Percentiles rank a stretch among this genome's conserved stretches.
Conservation (phyloP, 2,113 vertebrate species). For the Ramphastos sulfuratus region DNA sequence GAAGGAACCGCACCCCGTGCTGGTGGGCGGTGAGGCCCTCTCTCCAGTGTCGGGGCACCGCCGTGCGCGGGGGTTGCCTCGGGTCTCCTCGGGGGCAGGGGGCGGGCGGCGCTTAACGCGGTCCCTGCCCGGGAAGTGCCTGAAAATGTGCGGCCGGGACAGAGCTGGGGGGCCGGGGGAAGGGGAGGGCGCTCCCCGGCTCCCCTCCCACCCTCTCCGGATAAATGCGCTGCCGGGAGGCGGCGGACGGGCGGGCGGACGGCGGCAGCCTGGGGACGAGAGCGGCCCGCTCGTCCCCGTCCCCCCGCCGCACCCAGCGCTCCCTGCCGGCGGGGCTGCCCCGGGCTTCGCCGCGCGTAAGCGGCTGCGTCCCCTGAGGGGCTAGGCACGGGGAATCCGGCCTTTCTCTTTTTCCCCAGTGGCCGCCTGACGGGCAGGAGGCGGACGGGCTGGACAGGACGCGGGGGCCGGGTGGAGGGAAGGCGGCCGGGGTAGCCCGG, state of each 20-base stretch:
- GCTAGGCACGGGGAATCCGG: background rate
- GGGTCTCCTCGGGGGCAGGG: background rate
- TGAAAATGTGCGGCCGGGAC: background rate
- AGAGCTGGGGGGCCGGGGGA: constrained; percentile 14
- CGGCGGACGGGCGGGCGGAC: background rate
- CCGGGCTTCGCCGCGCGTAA: background rate
- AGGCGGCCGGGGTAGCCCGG: background rate
- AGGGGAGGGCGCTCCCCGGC: constrained; percentile 37
- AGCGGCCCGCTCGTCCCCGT: background rate
- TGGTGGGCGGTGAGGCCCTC: background rate
- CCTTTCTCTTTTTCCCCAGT: background rate
- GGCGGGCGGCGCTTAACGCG: background rate
- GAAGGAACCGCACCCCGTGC: background rate
- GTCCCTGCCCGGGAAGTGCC: background rate
- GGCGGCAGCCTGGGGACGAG: background rate
- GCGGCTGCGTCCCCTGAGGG: background rate
- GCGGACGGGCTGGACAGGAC: background rate
- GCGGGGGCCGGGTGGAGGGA: background rate
- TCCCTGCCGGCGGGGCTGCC: constrained; percentile 17
- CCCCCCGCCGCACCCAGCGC: constrained; percentile 3
- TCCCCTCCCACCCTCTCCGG: constrained; percentile 47
- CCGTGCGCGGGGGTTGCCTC: background rate
- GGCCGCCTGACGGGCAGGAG: background rate
- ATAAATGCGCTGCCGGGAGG: constrained; percentile 39
- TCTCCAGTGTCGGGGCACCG: background rate